These are phyloP conservation scores for Schlechtendalia chinensis DNA, from an alignment of 1,140 invertebrate genomes.

Conservation along the genomic window DNA sequence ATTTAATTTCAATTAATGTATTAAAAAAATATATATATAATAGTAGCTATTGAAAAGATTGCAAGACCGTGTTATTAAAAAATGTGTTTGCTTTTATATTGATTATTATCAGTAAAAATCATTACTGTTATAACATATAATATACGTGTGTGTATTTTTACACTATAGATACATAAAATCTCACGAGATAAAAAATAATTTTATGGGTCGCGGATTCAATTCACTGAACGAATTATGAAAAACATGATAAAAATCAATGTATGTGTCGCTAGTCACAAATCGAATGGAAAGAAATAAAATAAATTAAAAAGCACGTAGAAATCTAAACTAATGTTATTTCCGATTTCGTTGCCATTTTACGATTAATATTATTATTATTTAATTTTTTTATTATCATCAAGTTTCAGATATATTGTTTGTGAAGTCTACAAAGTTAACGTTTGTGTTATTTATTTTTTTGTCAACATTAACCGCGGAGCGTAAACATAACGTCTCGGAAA, in stretches of 20 bases:
- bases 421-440: background rate
- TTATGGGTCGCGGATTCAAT: background rate
- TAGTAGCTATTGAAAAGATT: too few species aligned
- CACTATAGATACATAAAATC: background rate
- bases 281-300: background rate
- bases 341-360: background rate
- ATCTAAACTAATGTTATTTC: background rate
- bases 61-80: too few species aligned
- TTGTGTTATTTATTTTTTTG: background rate
- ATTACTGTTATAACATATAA: too few species aligned
- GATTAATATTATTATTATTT: background rate
- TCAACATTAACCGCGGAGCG: background rate
- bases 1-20: too few species aligned
- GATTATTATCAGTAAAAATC: too few species aligned
- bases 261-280: background rate
- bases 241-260: background rate
- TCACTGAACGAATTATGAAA: background rate
- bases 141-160: too few species aligned
- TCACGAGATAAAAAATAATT: background rate
- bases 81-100: too few species aligned
- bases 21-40: too few species aligned
- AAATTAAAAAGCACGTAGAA: background rate
- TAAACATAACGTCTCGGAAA: conserved; percentile 11
- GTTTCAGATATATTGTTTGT: background rate
- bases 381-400: background rate